phyloP scores from a whole-genome alignment of 2,888 invertebrate genomes.

The Morpho deidamia region DNA sequence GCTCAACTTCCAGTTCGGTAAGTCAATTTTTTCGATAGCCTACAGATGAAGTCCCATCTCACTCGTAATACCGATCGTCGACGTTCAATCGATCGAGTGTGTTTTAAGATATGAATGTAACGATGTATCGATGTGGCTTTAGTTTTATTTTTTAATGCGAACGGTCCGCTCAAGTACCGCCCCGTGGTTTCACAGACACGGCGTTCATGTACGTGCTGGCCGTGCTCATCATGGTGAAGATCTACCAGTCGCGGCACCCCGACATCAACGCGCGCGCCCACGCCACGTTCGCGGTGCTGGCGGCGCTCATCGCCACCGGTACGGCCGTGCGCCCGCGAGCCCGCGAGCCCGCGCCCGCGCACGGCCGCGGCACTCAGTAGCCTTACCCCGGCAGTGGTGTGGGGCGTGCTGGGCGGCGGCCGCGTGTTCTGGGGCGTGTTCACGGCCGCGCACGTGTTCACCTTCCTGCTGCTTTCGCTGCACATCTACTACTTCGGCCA shows the following conservation, averaged over 20 bases:
- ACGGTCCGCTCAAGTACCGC: no score
- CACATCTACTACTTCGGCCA: slow-evolving; percentile 89
- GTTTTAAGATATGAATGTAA: no score
- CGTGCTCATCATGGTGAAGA: slow-evolving; percentile 91
- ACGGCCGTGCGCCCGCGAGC: slow-evolving; percentile 83
- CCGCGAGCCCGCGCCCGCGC: slow-evolving; percentile 80
- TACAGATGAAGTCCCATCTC: no score
- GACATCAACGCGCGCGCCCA: slow-evolving; percentile 93
- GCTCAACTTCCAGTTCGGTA: slow-evolving; percentile 95
- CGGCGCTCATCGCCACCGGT: slow-evolving; percentile 85
- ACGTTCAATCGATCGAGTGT: no score
- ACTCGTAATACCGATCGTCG: no score
- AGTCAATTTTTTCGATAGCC: slow-evolving; percentile 8
- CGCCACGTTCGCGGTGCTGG: slow-evolving; percentile 86
- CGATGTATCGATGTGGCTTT: no score
- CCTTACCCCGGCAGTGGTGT: slow-evolving; percentile 79
- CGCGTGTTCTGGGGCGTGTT: slow-evolving; percentile 86
- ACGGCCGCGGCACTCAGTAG: no score
- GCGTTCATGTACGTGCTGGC: slow-evolving; percentile 96
- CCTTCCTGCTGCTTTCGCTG: slow-evolving; percentile 83
- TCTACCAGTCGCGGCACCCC: slow-evolving; percentile 93
- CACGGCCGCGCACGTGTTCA: slow-evolving; percentile 83
- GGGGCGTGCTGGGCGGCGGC: slow-evolving; percentile 84
- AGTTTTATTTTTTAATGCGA: no score
- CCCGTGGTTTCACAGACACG: slow-evolving; percentile 80